Base-by-base conservation (phyloP, 2,113 vertebrate genomes). In the Sinocyclocheilus anophthalmus region DNA sequence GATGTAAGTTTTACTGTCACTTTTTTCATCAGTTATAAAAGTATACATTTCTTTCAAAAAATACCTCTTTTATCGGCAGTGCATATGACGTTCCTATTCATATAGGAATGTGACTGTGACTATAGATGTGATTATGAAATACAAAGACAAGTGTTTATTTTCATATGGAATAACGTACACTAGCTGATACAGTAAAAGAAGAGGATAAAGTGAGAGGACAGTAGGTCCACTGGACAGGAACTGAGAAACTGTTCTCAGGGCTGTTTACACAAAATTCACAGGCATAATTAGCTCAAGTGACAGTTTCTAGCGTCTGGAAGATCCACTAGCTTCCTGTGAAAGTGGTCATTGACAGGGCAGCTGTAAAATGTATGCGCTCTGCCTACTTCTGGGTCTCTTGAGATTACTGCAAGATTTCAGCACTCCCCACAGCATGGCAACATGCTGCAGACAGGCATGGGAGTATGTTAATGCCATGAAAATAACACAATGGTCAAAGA, bases 351-450 rank as follows among this genome's bases (percentile, higher is more conserved):
- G 57, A 67, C 63, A 63, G 78, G 26, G 37, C 76, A 26, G 48
- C 61, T 87, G 83, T 90, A 85, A 88, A 84, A 89, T 89, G 42
- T 26, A 87, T 89, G 76, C 12, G 11, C 67, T 78, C 55, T 55
- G 45, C 76, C 65, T 42, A 53, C 50, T 50, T 42, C 50, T 48
- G 77, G n/a, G 8, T 77, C 76, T 63, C 81, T 9, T 30, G 42
- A 85, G 86, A 87, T 84, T 39, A 59, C 39, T 18, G 24, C n/a
- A 79, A 50, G 24, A 75, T 20, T 53, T 76, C 72, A 76, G 33
- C 57, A 70, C 85, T 63, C 22, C 37, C 18, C 30, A 83, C 16
- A 83, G 59, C 45, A n/a, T 11, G 24, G 53, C 24, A 48, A 81
- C 63, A 61, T 77, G 20, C 39, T 13, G 39, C 39, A 75, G 72